Percentiles rank a stretch among this genome's conserved stretches.
phyloP scores from a whole-genome alignment of 2,888 invertebrate species.

The Amblyjoppa fuscipennis region DNA sequence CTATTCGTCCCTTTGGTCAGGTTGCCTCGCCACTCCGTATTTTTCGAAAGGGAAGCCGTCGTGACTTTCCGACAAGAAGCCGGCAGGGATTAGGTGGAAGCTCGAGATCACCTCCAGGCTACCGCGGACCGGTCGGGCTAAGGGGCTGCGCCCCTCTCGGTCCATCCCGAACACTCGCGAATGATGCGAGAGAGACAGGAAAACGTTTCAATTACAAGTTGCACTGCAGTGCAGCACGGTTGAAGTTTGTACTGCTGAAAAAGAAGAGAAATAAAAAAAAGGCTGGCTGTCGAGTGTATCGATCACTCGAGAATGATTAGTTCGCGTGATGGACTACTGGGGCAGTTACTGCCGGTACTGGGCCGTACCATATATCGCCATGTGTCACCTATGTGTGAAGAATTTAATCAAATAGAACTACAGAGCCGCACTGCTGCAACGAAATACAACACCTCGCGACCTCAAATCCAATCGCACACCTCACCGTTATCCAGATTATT shows the following conservation, averaged over 20 bases:
- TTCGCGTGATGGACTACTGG: slow-evolving; percentile 58
- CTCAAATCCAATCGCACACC: slow-evolving; percentile 60
- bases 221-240: slow-evolving; percentile 27
- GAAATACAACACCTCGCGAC: slow-evolving; percentile 40
- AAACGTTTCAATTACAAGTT: slow-evolving; percentile 55
- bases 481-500: slow-evolving; percentile 55
- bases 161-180: slow-evolving; percentile 21
- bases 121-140: background rate
- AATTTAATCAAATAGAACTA: slow-evolving; percentile 34
- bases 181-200: slow-evolving; percentile 31
- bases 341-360: slow-evolving; percentile 35
- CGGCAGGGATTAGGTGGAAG: slow-evolving; percentile 25
- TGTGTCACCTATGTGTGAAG: slow-evolving; percentile 25
- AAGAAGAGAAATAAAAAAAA: slow-evolving; percentile 19
- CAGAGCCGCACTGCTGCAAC: slow-evolving; percentile 29
- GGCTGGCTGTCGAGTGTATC: slow-evolving; percentile 52
- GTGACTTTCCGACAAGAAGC: slow-evolving; percentile 48
- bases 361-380: background rate
- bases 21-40: slow-evolving; percentile 2
- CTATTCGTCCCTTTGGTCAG: background rate
- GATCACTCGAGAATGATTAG: slow-evolving; percentile 59
- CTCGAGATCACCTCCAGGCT: slow-evolving; percentile 31
- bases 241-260: slow-evolving; percentile 31
- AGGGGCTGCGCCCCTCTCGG: slow-evolving; percentile 19
- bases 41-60: slow-evolving; percentile 14